phyloP scores from a whole-genome alignment of 2,888 invertebrate genomes.

The Steromphala cineraria region DNA sequence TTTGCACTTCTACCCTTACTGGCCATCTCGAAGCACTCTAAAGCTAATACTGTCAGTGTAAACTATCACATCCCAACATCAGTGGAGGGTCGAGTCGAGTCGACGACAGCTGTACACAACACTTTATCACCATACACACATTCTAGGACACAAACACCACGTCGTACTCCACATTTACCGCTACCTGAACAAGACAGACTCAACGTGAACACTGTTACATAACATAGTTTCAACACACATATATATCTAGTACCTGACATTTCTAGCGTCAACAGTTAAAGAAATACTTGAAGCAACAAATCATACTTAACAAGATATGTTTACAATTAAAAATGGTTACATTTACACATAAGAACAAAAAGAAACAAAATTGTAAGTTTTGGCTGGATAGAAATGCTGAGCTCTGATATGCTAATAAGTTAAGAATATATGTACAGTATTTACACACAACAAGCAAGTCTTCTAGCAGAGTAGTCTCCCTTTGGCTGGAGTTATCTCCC shows the following conservation, averaged over 20 bases:
- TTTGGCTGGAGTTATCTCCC: not conserved
- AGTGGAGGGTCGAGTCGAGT: no score
- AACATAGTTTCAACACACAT: no score
- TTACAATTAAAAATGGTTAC: not conserved
- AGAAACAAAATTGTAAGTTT: not conserved
- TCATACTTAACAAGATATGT: not conserved
- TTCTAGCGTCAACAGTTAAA: not conserved
- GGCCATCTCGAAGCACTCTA: no score
- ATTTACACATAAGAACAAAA: not conserved
- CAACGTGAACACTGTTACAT: not conserved
- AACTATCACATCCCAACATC: no score
- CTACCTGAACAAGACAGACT: no score
- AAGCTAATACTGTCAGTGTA: no score
- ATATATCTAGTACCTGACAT: not conserved
- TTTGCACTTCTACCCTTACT: no score
- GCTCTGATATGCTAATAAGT: conserved; percentile 4
- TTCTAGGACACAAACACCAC: no score
- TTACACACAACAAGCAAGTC: not conserved
- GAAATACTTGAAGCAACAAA: not conserved
- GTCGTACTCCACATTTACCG: no score
- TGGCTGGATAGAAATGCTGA: not conserved
- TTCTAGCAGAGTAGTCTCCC: not conserved
- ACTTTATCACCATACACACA: no score
- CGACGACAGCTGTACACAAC: not conserved
- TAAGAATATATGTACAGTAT: not conserved